Evolutionary conservation across 2,797 vertebrate genomes (phyloP), one percentile per base, ranked within the genome.

Genomic region (Anguilla megastoma): DNA sequence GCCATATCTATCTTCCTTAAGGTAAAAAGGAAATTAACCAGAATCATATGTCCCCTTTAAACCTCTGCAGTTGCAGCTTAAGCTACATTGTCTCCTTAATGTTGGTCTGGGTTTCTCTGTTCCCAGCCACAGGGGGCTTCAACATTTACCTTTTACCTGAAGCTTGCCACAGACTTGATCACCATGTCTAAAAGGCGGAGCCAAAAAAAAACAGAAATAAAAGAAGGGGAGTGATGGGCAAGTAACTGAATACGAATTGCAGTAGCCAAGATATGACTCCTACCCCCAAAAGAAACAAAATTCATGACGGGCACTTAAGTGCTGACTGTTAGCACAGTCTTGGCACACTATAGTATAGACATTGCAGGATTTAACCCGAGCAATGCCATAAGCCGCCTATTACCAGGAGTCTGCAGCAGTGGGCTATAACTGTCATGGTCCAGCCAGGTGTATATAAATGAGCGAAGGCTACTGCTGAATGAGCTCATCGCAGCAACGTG

Each of bases 121-220:
- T 50, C 83, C 56, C 79, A 27, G 76, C 52, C 41, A 63, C 54
- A n/a, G 16, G 8, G 76, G 54, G 33, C 54, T 63, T 8, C 63
- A 30, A 80, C 30, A 50, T 45, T 14, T 87, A 50, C 12, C n/a
- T 41, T 82, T 41, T 50, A 58, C 79, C 18, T 58, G 58, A n/a
- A 60, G 63, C 27, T 41, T 74, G 41, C 18, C 30, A 69, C n/a
- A 48, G 24, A 60, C 66, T 48, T 69, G 63, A 87, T 87, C 60
- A 84, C 63, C 60, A 50, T 45, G 79, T 84, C 21, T 12, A 56
- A 60, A 45, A 84, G 33, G 60, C 30, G 33, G 10, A 48, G 7
- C 3, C 21, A 84, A 71, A 84, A 45, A 36, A 84, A 71, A n/a
- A 66, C 8, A 80, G 14, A 21, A 45, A 80, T 16, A 45, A 50